Evolutionary conservation across 2,113 vertebrate species (phyloP).

Genomic region (Caranx melampygus): DNA sequence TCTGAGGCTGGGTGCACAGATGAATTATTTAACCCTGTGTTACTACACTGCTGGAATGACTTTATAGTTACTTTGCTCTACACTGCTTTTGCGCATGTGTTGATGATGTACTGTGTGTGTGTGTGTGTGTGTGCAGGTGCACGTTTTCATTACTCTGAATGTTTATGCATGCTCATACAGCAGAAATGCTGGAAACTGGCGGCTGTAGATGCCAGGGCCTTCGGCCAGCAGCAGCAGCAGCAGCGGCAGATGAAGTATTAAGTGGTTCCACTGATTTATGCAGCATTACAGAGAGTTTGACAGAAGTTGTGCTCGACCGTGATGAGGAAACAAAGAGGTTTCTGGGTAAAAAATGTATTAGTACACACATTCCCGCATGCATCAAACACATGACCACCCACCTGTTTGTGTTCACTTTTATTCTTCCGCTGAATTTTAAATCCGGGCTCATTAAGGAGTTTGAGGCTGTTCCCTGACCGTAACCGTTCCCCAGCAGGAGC

Average conservation of each 20-base stretch:
- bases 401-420: conserved; percentile 29
- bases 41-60: neutral
- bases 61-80: conserved; percentile 11
- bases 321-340: conserved; percentile 54
- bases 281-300: conserved; percentile 58
- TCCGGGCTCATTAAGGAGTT: conserved; percentile 6
- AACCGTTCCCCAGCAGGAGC: conserved; percentile 8
- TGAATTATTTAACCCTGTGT: conserved; percentile 53
- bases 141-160: conserved; percentile 59
- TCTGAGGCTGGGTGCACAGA: conserved; percentile 31
- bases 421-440: conserved; percentile 7
- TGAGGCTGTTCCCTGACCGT: neutral
- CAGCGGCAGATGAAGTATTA: conserved; percentile 59
- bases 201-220: conserved; percentile 36
- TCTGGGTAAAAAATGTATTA: conserved; percentile 39
- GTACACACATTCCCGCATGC: conserved; percentile 26
- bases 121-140: conserved; percentile 43
- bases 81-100: conserved; percentile 20
- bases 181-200: conserved; percentile 47
- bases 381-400: conserved; percentile 46
- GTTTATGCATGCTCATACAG: conserved; percentile 72
- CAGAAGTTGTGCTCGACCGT: conserved; percentile 34
- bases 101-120: conserved; percentile 15
- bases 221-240: conserved; percentile 8
- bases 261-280: conserved; percentile 68